Evolutionary conservation across 2,888 invertebrate genomes (phyloP).

Genomic region (Ectemnius continuus): DNA sequence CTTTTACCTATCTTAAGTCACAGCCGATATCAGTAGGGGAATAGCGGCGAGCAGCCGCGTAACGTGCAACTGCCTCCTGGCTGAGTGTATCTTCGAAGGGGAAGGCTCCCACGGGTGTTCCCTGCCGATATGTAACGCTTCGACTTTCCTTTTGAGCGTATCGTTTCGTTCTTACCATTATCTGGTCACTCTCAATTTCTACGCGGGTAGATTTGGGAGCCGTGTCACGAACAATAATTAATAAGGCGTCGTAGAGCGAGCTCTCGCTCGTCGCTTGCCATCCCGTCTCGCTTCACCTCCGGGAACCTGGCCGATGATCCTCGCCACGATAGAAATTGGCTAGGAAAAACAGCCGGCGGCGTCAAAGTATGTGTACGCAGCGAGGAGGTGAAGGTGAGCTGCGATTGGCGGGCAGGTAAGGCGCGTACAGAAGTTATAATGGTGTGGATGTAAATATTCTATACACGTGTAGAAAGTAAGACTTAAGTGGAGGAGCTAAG

Average conservation of each 20-base stretch:
- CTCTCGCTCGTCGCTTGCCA: constrained; percentile 25
- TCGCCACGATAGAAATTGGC: neutral
- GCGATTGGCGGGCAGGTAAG: constrained; percentile 36
- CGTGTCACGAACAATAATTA: constrained; percentile 48
- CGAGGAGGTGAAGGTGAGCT: constrained; percentile 33
- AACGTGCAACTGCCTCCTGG: constrained; percentile 35
- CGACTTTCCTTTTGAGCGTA: constrained; percentile 36
- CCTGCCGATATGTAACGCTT: constrained; percentile 27
- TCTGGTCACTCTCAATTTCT: constrained; percentile 42
- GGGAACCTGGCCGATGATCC: constrained; percentile 4
- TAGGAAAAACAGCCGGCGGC: neutral
- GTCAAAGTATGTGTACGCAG: constrained; percentile 19
- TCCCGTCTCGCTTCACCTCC: constrained; percentile 3
- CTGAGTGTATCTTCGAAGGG: constrained; percentile 19
- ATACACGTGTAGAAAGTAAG: constrained; percentile 57
- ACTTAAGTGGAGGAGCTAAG: neutral
- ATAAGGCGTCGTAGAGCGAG: constrained; percentile 33
- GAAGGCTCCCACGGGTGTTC: neutral
- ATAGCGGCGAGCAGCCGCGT: constrained; percentile 14
- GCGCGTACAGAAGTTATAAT: constrained; percentile 31
- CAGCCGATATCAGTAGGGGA: constrained; percentile 28
- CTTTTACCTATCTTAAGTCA: constrained; percentile 56
- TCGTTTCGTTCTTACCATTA: constrained; percentile 44
- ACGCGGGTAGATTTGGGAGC: constrained; percentile 35
- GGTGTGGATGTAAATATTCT: constrained; percentile 63